Conservation (phyloP, 2,888 invertebrate species). For the Himalopsyche japonica region DNA sequence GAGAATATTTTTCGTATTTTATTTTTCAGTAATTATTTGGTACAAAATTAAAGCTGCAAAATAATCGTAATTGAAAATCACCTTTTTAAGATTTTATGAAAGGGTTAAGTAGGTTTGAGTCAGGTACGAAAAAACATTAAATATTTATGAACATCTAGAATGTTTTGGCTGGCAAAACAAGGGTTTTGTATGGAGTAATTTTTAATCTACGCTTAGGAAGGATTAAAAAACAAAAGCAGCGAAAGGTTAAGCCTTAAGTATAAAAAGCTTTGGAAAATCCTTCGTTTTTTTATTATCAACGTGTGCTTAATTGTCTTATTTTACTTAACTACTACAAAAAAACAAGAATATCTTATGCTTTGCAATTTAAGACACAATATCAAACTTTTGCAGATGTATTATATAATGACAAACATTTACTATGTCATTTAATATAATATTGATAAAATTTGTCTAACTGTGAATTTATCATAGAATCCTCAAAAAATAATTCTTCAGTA, state of each 20-base stretch:
- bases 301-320: not conserved
- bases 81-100: not conserved
- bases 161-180: not conserved
- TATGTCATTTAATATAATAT: no score
- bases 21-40: no score
- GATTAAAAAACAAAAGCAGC: not conserved
- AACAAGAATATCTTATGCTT: not conserved
- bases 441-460: no score
- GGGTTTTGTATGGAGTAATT: not conserved
- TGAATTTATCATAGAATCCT: no score
- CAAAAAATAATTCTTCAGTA: no score
- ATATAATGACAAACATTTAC: no score
- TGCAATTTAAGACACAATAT: not conserved
- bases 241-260: not conserved
- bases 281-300: not conserved
- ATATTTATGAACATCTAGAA: not conserved
- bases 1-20: no score
- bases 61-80: not conserved
- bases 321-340: not conserved
- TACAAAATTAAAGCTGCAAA: no score
- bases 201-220: not conserved
- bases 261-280: not conserved
- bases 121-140: not conserved
- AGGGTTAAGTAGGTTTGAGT: not conserved
- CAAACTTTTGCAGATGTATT: not conserved